Percentiles rank a stretch among this genome's conserved stretches.
phyloP scores from a whole-genome alignment of 2,797 vertebrate species.

The Lacerta bilineata region DNA sequence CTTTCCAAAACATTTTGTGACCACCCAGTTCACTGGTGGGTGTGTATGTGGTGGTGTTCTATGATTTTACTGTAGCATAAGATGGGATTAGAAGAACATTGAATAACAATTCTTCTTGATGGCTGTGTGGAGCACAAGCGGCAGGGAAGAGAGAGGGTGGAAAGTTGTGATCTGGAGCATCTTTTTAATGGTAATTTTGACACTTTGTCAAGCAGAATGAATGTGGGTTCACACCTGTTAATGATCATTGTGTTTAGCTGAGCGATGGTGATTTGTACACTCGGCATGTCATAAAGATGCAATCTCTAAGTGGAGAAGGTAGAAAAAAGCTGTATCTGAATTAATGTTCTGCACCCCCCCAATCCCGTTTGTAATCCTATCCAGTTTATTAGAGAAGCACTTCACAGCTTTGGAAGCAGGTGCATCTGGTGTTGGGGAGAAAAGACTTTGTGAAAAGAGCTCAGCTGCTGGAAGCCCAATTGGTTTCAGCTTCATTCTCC shows the following conservation, averaged over 20 bases:
- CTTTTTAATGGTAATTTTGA: background rate
- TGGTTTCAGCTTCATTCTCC: slow-evolving; percentile 70
- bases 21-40: background rate
- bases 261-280: accelerated
- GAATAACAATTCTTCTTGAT: background rate
- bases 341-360: slow-evolving; percentile 33
- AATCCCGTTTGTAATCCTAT: slow-evolving; percentile 15
- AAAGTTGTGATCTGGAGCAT: background rate
- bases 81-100: background rate
- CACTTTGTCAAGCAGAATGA: background rate
- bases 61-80: background rate
- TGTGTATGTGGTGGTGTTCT: background rate
- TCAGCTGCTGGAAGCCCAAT: slow-evolving; percentile 70
- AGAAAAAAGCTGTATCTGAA: slow-evolving; percentile 24
- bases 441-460: slow-evolving; percentile 55
- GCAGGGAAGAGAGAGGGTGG: background rate
- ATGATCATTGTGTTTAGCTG: background rate
- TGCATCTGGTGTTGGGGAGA: slow-evolving; percentile 27
- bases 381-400: slow-evolving; percentile 52
- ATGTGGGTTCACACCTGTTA: background rate
- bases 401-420: slow-evolving; percentile 58
- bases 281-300: background rate
- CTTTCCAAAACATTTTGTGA: background rate
- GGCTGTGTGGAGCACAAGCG: background rate
- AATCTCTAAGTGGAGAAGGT: background rate